Base-by-base conservation (phyloP, 2,797 vertebrate species). In the Gephyroberyx darwinii region DNA sequence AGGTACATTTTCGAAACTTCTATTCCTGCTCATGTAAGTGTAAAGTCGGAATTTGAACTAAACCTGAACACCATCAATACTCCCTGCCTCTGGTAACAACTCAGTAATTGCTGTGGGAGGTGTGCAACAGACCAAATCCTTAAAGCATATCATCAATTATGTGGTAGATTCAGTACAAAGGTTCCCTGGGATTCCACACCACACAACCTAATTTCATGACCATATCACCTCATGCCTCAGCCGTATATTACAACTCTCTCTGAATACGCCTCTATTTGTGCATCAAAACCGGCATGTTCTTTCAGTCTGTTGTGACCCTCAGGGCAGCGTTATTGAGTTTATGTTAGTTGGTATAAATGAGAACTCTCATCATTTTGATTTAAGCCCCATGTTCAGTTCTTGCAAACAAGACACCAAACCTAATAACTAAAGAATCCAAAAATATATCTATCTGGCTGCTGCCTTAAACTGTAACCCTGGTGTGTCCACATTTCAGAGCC, bases 401-500 rank as follows among this genome's bases (percentile, higher is more conserved):
- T 9, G 52, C 8, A 53, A 81, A 69, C 30, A 60, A 58, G 41
- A 54, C 17, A 52, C 37, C 16, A 69, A 64, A 60, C 16, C 8
- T 31, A 52, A 56, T 22, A 65, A 33, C 20, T 51, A 26, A 31
- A 31, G 48, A 65, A 19, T 50, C 3, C 12, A 43, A 39, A 51
- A 17, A 51, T 43, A 55, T 30, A 41, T 52, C 41, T 47, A 54
- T 39, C 6, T 45, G 54, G n/a, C 58, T 63, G 22, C 20, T 30
- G 33, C 54, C 3, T 0, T 52, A 54, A 60, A 39, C 53, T 39
- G 13, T 45, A 56, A 71, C 59, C 43, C 72, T 41, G 19, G 12
- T 52, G 35, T 54, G 52, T 67, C 45, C 41, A 58, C 59, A 58
- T 66, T 70, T 78, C 43, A 52, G 48, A 64, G 74, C 77, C 77